These are phyloP conservation scores for Smutsia gigantea DNA, from an alignment of 2,797 vertebrate species.

Conservation along the genomic window DNA sequence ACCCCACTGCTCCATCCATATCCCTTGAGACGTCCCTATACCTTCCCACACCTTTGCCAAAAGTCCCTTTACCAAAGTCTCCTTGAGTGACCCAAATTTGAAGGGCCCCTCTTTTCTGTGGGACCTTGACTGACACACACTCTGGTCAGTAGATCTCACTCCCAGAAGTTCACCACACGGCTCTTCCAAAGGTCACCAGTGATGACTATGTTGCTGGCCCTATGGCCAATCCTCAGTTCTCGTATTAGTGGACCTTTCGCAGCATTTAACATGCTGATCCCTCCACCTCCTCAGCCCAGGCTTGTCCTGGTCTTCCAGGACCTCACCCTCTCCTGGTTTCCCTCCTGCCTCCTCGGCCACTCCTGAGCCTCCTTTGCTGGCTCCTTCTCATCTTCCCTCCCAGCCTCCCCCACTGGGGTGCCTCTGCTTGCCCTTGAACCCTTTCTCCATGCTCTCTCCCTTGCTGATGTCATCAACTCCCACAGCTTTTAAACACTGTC, in stretches of 20 bases:
- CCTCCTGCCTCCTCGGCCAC: background rate
- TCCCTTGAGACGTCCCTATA: background rate
- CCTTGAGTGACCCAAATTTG: background rate
- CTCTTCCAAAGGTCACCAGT: background rate
- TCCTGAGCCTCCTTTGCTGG: too few relatives aligned
- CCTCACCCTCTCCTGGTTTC: background rate
- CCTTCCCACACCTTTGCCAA: background rate
- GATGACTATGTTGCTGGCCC: fast-evolving
- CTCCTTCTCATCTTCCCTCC: background rate
- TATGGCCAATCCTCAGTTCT: background rate
- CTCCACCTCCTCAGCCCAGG: fast-evolving
- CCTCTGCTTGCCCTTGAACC: background rate
- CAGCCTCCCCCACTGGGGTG: background rate
- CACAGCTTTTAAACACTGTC: background rate
- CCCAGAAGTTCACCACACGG: fast-evolving
- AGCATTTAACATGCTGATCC: fast-evolving
- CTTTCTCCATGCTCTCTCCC: background rate
- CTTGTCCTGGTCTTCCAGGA: background rate
- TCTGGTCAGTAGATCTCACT: background rate
- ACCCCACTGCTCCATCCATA: fast-evolving
- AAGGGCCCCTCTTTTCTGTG: background rate
- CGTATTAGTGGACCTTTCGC: background rate
- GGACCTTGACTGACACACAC: background rate
- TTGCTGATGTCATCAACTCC: background rate
- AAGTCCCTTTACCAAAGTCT: background rate